Evolutionary conservation across 2,797 vertebrate genomes (phyloP), one percentile per base, ranked within the genome.

Genomic region (Sus cebifrons): DNA sequence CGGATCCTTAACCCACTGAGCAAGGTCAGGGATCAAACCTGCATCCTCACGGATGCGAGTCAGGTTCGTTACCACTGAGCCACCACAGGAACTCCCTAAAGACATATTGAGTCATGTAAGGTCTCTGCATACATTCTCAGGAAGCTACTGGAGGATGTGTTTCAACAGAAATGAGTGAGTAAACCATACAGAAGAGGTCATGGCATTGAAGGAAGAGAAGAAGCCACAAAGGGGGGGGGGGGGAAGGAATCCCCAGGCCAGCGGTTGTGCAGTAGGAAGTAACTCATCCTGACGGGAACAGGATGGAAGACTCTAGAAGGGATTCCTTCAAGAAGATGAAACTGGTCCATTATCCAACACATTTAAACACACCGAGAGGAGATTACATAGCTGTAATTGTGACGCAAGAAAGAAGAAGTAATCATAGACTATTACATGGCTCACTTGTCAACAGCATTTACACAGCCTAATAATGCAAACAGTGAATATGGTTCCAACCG

Each of bases 401-500:
- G 62, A 73, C 0, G 15, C 56, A 56, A 58, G 70, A 91, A 91
- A 94, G 89, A 74, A 92, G 92, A 92, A 74, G 71, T 32, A 62
- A 86, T 68, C 77, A n/a, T 2, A 40, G 58, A 60, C 44, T 83
- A 71, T 56, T 73, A 58, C 58, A 68, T 2, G 6, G 60, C 52
- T 84, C 54, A 56, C 49, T n/a, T 91, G 75, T 83, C 64, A 78
- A 36, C 11, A 36, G 36, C 70, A 44, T 75, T 79, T 67, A 62
- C 12, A 27, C 32, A 17, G 68, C n/a, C 67, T 87, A 75, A 54
- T 54, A 64, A 92, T 65, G n/a, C 21, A 86, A 71, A 86, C 29
- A 5, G 54, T 23, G 68, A 95, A 25, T 73, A 67, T 3, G 54
- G 32, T 85, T 84, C 44, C n/a, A 85, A 32, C 58, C 65, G 84